Evolutionary conservation across 2,797 vertebrate species (phyloP).

Genomic region (Acanthurus lineatus): DNA sequence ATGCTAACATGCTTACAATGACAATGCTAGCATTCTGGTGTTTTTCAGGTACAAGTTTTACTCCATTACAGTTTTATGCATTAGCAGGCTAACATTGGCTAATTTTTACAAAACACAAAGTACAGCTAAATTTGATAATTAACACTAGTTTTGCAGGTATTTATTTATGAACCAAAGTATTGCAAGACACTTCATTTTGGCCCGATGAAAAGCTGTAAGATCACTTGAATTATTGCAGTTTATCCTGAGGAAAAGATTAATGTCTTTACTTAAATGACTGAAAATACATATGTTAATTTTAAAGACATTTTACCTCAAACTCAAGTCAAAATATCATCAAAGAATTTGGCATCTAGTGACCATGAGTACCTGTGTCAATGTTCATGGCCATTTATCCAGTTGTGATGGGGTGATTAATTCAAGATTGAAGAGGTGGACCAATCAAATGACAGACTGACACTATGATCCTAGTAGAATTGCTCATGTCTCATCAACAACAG

Average conservation of each 20-base stretch:
- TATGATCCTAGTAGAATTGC: neutral
- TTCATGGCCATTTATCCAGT: neutral
- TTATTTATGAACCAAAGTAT: neutral
- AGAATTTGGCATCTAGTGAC: neutral
- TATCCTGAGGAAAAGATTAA: neutral
- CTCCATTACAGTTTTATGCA: neutral
- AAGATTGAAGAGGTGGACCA: neutral
- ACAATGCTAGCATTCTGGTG: too few relatives aligned
- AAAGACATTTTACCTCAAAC: neutral
- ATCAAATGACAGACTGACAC: accelerated
- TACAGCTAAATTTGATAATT: neutral
- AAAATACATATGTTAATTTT: neutral
- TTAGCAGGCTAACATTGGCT: neutral
- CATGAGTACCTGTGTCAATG: neutral
- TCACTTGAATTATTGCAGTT: neutral
- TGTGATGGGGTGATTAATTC: neutral
- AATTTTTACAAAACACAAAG: neutral
- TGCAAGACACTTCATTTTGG: neutral
- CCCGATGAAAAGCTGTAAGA: neutral
- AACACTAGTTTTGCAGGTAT: neutral
- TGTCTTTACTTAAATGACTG: neutral
- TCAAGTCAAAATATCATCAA: neutral
- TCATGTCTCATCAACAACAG: neutral
- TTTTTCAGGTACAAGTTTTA: too few relatives aligned
- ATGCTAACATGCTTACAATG: too few relatives aligned